A percentile compares a stretch with the other conserved stretches of the same genome.
Conservation (phyloP, 2,113 vertebrate genomes). For the Callopanchax toddi region DNA sequence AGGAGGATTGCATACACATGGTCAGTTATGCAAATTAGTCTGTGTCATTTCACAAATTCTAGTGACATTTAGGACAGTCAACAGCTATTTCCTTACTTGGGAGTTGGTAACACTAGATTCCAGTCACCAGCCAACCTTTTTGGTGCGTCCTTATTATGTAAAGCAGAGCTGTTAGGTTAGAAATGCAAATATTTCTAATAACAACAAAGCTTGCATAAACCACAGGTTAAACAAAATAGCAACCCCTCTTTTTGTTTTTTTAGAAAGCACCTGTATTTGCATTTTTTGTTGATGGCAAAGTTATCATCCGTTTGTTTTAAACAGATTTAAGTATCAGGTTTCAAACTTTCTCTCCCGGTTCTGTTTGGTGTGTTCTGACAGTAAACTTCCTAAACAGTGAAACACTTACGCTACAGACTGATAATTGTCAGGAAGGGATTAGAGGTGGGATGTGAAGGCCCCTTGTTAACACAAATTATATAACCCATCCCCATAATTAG, state of each 20-base stretch:
- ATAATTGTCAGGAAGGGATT: constrained; percentile 61
- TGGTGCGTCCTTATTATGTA: too few relatives aligned
- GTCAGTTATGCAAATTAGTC: too few relatives aligned
- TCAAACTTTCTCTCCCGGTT: constrained; percentile 36
- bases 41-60: too few relatives aligned
- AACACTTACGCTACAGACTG: constrained; percentile 25
- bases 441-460: constrained; percentile 46
- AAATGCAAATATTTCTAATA: too few relatives aligned
- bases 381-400: constrained; percentile 46
- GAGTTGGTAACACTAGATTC: too few relatives aligned
- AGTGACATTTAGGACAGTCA: too few relatives aligned
- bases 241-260: too few relatives aligned
- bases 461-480: constrained; percentile 65
- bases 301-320: rapidly evolving
- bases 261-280: constrained; percentile 1
- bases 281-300: background rate
- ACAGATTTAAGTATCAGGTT: constrained; percentile 17
- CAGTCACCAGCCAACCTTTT: too few relatives aligned
- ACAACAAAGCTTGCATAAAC: background rate
- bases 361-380: constrained; percentile 45
- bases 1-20: too few relatives aligned
- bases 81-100: too few relatives aligned
- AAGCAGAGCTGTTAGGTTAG: too few relatives aligned
- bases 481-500: constrained; percentile 65
- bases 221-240: too few relatives aligned